phyloP scores from a whole-genome alignment of 1,140 invertebrate species.

The Ruditapes philippinarum region DNA sequence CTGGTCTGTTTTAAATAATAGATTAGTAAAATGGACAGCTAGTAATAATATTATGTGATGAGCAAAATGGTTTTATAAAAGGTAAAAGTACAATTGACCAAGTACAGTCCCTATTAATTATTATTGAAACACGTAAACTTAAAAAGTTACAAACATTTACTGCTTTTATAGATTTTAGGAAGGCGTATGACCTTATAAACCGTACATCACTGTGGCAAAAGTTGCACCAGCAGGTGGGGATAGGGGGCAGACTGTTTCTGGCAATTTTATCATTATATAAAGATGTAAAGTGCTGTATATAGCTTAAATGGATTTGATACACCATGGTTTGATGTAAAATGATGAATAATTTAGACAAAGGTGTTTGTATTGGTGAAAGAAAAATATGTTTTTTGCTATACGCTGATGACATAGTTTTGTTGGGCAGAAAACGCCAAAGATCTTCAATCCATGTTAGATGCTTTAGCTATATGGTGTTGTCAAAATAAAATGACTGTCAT shows the following conservation, averaged over 20 bases:
- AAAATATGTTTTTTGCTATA: neutral
- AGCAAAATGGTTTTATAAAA: too few species aligned
- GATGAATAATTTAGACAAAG: neutral
- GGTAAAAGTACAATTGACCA: too few species aligned
- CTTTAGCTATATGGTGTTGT: neutral
- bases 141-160: neutral
- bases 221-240: neutral
- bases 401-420: neutral
- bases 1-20: too few species aligned
- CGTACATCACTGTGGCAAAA: neutral
- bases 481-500: conserved; percentile 28
- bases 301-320: too few species aligned
- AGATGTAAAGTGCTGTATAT: conserved; percentile 4
- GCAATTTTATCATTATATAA: conserved; percentile 10
- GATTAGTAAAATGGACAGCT: too few species aligned
- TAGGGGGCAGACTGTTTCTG: too few species aligned
- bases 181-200: too few species aligned
- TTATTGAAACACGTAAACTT: neutral
- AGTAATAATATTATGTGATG: too few species aligned
- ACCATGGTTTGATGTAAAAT: neutral
- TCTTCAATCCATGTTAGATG: conserved; percentile 8
- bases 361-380: neutral
- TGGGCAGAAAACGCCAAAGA: conserved; percentile 8
- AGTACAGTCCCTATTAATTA: too few species aligned
- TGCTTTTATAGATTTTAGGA: neutral